Base-by-base conservation (phyloP, 2,888 invertebrate species). In the Tanaodytes sp. region DNA sequence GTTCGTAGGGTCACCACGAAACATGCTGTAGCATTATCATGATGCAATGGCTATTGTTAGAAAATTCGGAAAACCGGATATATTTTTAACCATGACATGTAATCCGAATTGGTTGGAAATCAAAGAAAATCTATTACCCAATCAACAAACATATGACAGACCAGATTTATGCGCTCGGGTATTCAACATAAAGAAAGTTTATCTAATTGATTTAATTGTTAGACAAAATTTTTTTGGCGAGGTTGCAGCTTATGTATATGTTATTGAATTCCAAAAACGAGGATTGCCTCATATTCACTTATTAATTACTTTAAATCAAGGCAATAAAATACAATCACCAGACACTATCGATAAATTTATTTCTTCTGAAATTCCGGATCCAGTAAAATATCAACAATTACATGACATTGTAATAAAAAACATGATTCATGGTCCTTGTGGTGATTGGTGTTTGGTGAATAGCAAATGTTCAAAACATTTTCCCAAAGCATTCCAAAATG, bases 351-450 rank as follows among this genome's bases (percentile, higher is more conserved):
- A 78, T 33, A 16, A 42, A 30, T 69, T 40, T 20, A 73, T 75
- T 16, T 76, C 51, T 36, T 79, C 82, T 12, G 83, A 84, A 75
- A 74, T 86, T 33, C 83, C 64, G n/a, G 36, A 49, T 40, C 14
- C 16, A 20, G 11, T 19, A 27, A 12, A 70, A 23, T 58, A 81
- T 64, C 75, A 76, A 1, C 39, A 46, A 3, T 72, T 85, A 16
- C 72, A 77, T 71, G 71, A 77, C 2, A 75, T 82, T 33, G 77
- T 86, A 1, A 76, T 52, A 19, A 74, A 42, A n/a, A 18, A 19
- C n/a, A 42, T 42, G 42, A 42, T 42, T 9, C 42, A 42, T 33
- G 5, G 33, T n/a, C n/a, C n/a, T n/a, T n/a, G n/a, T n/a, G n/a
- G n/a, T n/a, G n/a, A n/a, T n/a, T n/a, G n/a, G n/a, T n/a, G n/a